Evolutionary conservation across 1,140 invertebrate species (phyloP), one percentile per base, ranked within the genome.

Genomic region (Lerema accius): DNA sequence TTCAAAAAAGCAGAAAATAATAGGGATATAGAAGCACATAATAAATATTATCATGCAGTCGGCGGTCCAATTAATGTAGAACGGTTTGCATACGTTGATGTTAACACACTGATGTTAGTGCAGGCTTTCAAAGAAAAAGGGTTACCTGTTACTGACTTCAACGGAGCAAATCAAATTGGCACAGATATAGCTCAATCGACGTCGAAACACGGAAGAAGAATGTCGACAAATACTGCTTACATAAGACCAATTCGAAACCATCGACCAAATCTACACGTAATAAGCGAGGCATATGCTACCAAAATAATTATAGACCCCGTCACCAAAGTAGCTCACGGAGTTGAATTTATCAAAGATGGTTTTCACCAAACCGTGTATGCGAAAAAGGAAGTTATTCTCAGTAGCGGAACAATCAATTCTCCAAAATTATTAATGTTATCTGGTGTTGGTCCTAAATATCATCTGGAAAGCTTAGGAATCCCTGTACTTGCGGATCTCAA

Each of bases 171-270:
- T 0, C 92, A 94, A 69, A 80, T 94, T 11, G 94, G 94, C 1
- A 92, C 92, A 0, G 93, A 92, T 84, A 81, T 92, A 45, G 63
- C 92, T 3, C 94, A 94, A 75, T 90, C 91, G 9, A 95, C 94
- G 0, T 84, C 92, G 0, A 75, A 79, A 32, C 71, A 93, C 65
- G 96, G 96, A 0, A 84, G 86, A 56, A 91, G 96, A 39, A 92
- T 94, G 65, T 96, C 95, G 63, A 93, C 95, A 0, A 94, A 96
- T 67, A 86, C 84, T 13, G 95, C 94, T 0, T 97, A 95, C 76
- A 92, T 97, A 16, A 86, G 92, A 67, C 95, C 95, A 0, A 93
- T 94, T 19, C 86, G 94, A 19, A 77, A 92, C 2, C 92, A 94
- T 64, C 83, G 96, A 23, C 69, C 73, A 1, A 98, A 98, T 82